Evolutionary conservation across 2,888 invertebrate species (phyloP), one percentile per base, ranked within the genome.

Genomic region (Caradrina kadenii): DNA sequence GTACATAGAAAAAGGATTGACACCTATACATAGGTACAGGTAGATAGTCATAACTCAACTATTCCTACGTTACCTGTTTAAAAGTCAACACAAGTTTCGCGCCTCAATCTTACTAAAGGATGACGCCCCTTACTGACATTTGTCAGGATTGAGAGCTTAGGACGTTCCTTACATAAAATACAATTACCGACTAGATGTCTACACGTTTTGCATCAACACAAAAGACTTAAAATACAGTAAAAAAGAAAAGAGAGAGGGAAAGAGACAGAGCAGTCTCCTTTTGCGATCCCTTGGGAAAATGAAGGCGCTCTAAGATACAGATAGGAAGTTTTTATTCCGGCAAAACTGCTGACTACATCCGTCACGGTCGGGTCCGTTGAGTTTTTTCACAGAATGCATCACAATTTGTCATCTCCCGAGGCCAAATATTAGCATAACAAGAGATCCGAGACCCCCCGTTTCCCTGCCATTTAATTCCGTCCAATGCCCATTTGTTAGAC

Each of bases 381-480:
- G 64, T 74, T 84, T 83, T 26, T 78, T 81, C 60, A 59, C 53
- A 64, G 81, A 86, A 89, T 89, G 87, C 90, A 89, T 82, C 84
- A 84, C 86, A 88, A 90, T 90, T 90, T 88, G 86, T 89, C 89
- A 89, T 89, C 79, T 84, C 86, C 75, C 76, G 80, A 76, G 85
- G 87, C 84, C 70, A 80, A 79, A 85, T 88, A 91, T 91, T 91
- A 87, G 80, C 90, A 89, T 90, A 88, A 90, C 89, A 90, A 89
- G 87, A 87, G 88, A 86, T 66, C 81, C 63, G 73, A 82, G 83
- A 82, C 80, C 82, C 71, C 82, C 82, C 79, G 79, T 87, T 90
- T 87, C 87, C 80, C 81, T 76, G 69, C 86, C 87, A 88, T 91
- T 91, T 89, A 88, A 88, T 88, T 84, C 82, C 80, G 69, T 63